Evolutionary conservation across 2,113 vertebrate genomes (phyloP).

Genomic region (Macrotis lagotis): DNA sequence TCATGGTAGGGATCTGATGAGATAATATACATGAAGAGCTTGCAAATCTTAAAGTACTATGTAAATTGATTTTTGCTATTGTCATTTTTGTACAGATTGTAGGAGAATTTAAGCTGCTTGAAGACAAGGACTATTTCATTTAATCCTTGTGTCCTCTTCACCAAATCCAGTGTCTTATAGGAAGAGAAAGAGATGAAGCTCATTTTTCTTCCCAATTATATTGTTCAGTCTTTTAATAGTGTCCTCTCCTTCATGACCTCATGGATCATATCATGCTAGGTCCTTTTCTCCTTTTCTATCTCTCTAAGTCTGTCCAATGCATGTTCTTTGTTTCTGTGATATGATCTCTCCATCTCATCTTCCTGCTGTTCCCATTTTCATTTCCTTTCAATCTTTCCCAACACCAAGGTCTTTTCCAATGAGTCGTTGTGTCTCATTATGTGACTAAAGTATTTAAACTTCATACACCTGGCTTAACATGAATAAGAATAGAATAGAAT

Average conservation of each 20-base stretch:
- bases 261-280: neutral
- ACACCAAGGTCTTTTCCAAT: neutral
- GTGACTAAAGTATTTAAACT: neutral
- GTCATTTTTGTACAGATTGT: neutral
- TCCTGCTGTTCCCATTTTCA: neutral
- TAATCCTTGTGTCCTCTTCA: neutral
- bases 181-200: neutral
- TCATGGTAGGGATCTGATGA: neutral
- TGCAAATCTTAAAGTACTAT: neutral
- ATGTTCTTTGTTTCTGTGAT: neutral
- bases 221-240: neutral
- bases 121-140: neutral
- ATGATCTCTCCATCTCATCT: neutral
- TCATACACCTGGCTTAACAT: neutral
- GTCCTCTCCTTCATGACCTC: neutral
- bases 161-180: neutral
- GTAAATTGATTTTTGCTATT: neutral
- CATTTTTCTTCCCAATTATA: neutral
- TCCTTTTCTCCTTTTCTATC: neutral
- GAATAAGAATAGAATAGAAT: conserved; percentile 24
- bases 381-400: neutral
- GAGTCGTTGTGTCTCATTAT: too few relatives aligned
- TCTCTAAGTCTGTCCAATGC: neutral
- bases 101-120: neutral
- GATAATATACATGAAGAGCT: neutral